These are phyloP conservation scores for Chymomyza costata DNA, from an alignment of 1,140 invertebrate species.

Conservation along the genomic window DNA sequence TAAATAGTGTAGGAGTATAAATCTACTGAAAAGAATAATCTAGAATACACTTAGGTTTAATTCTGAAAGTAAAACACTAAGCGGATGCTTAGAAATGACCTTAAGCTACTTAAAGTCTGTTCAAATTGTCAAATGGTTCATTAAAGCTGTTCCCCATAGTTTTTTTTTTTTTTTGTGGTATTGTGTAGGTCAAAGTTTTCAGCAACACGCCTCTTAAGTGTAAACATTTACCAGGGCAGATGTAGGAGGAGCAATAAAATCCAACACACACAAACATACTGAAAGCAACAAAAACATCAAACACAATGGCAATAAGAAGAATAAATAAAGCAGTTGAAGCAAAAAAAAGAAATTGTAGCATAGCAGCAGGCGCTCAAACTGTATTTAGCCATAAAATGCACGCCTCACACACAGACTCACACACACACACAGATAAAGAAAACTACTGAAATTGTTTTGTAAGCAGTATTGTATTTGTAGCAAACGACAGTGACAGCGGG, in stretches of 20 bases:
- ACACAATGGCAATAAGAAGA: slow-evolving; percentile 11
- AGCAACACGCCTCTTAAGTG: too few relatives aligned
- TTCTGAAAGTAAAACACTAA: too few relatives aligned
- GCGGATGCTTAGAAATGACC: too few relatives aligned
- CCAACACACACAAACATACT: slow-evolving; percentile 8
- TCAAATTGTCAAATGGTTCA: too few relatives aligned
- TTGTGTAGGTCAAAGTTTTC: not conserved
- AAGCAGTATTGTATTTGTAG: slow-evolving; percentile 3
- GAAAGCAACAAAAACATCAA: slow-evolving; percentile 3
- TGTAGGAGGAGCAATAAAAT: not conserved
- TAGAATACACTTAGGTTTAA: too few relatives aligned
- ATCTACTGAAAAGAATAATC: too few relatives aligned
- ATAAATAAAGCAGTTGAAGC: slow-evolving; percentile 3
- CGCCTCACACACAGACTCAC: slow-evolving; percentile 23
- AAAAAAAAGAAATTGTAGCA: slow-evolving; percentile 14
- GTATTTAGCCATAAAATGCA: slow-evolving; percentile 59
- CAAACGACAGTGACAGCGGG: not conserved
- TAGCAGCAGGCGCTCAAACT: slow-evolving; percentile 44
- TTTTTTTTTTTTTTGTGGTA: not conserved
- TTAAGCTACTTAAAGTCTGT: too few relatives aligned
- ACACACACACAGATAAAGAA: slow-evolving; percentile 26
- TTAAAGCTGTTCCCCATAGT: too few relatives aligned
- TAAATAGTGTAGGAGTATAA: too few relatives aligned
- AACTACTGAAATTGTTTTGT: slow-evolving; percentile 48
- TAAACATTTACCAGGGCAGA: too few relatives aligned